These are phyloP conservation scores for Philereme vetulata DNA, from an alignment of 2,888 invertebrate genomes.

Conservation along the genomic window DNA sequence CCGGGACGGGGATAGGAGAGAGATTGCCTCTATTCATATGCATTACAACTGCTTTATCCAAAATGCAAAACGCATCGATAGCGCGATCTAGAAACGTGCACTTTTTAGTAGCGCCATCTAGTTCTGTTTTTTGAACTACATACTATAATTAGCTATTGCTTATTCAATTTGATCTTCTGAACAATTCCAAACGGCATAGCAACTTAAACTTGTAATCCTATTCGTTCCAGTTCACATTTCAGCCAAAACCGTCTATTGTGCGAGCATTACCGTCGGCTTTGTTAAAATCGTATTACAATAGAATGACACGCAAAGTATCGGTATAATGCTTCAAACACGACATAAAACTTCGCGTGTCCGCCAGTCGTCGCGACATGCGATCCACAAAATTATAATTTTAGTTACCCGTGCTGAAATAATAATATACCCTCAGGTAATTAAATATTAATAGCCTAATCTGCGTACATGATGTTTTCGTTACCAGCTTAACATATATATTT, in stretches of 20 bases:
- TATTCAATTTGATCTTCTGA: too few relatives aligned
- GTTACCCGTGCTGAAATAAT: slow-evolving; percentile 53
- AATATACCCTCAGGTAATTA: slow-evolving; percentile 45
- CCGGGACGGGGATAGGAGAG: too few relatives aligned
- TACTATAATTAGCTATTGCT: too few relatives aligned
- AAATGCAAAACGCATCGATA: too few relatives aligned
- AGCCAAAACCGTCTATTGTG: slow-evolving; percentile 66
- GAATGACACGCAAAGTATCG: slow-evolving; percentile 74
- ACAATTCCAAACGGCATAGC: slow-evolving; percentile 18
- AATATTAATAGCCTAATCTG: slow-evolving; percentile 53
- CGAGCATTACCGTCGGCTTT: slow-evolving; percentile 68
- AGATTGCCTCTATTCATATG: too few relatives aligned
- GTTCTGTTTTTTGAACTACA: too few relatives aligned
- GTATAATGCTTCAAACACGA: slow-evolving; percentile 64
- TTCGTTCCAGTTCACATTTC: slow-evolving; percentile 69
- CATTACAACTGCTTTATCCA: too few relatives aligned
- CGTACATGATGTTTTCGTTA: slow-evolving; percentile 46
- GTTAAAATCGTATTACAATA: slow-evolving; percentile 76
- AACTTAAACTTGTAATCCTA: slow-evolving; percentile 50
- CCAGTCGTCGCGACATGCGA: slow-evolving; percentile 60
- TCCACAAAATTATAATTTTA: slow-evolving; percentile 56
- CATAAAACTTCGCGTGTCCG: slow-evolving; percentile 52
- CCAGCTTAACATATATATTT: too few relatives aligned
- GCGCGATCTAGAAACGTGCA: too few relatives aligned
- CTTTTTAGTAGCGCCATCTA: too few relatives aligned